These are phyloP conservation scores for Capitella teleta DNA, from an alignment of 1,140 invertebrate species.

Conservation along the genomic window DNA sequence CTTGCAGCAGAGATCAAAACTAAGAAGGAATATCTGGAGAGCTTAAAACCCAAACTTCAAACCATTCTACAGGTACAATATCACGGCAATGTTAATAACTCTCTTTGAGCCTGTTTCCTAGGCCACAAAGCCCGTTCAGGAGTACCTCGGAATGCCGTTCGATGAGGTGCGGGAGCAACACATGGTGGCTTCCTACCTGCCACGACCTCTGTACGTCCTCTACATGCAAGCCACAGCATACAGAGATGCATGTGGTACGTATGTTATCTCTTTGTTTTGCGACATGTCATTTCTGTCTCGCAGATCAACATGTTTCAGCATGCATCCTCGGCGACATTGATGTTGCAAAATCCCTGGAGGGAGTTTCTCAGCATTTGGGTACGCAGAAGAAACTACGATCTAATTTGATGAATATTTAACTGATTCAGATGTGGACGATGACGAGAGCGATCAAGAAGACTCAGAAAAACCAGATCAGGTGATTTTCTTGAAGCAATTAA, in stretches of 20 bases:
- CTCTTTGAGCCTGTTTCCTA: constrained; percentile 24
- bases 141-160: constrained; percentile 69
- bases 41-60: constrained; percentile 65
- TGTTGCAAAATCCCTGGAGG: constrained; percentile 50
- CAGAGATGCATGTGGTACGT: constrained; percentile 59
- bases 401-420: too few relatives aligned
- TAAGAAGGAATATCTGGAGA: constrained; percentile 68
- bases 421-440: too few relatives aligned
- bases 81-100: neutral
- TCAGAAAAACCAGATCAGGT: too few relatives aligned
- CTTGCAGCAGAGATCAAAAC: constrained; percentile 63
- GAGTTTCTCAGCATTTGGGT: constrained; percentile 23
- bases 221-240: constrained; percentile 77
- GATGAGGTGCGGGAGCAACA: constrained; percentile 65
- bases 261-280: constrained; percentile 11
- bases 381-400: too few relatives aligned
- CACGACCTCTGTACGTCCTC: constrained; percentile 72
- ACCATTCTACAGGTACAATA: constrained; percentile 54
- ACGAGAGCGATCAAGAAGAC: too few relatives aligned
- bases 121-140: constrained; percentile 78
- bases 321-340: constrained; percentile 67
- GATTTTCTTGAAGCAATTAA: too few relatives aligned
- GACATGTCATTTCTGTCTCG: constrained; percentile 8
- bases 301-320: constrained; percentile 47
- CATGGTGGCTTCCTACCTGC: constrained; percentile 61